Evolutionary conservation across 35 echinoderm and acorn worm species (phyloP).

Genomic region (Acanthaster planci): DNA sequence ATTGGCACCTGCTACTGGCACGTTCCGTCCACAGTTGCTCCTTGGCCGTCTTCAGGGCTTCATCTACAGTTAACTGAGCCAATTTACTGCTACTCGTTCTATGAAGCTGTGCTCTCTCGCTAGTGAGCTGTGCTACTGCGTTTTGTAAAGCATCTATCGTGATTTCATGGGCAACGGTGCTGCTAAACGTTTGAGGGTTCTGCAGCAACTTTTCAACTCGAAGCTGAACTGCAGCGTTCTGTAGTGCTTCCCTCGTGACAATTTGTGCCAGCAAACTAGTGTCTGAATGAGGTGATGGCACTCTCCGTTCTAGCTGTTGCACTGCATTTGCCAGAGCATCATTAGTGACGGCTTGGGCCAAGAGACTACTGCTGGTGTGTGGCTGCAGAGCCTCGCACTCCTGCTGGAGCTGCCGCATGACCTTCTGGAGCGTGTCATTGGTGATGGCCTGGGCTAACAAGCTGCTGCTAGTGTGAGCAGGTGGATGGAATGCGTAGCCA

Average conservation of each 20-base stretch:
- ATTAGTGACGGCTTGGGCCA: background rate
- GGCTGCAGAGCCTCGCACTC: background rate
- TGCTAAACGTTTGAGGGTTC: background rate
- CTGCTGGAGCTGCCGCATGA: background rate
- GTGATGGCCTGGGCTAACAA: background rate
- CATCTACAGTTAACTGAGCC: background rate
- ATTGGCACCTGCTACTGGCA: background rate
- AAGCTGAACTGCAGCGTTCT: background rate
- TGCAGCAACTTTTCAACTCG: background rate
- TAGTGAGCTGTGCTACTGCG: background rate
- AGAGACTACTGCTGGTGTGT: slow-evolving; percentile 1
- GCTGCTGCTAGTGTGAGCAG: background rate
- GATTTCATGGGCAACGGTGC: background rate
- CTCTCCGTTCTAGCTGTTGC: background rate
- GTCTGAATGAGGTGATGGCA: background rate
- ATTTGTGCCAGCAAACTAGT: background rate
- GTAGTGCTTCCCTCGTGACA: background rate
- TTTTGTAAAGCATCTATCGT: background rate
- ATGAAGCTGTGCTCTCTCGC: background rate
- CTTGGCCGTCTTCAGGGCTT: background rate
- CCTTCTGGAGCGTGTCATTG: background rate
- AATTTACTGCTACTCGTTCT: background rate
- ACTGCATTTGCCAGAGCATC: background rate
- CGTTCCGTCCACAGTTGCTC: slow-evolving; percentile 5
- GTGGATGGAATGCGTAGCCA: background rate